Evolutionary conservation across 2,113 vertebrate genomes (phyloP).

Genomic region (Phasianus colchicus): DNA sequence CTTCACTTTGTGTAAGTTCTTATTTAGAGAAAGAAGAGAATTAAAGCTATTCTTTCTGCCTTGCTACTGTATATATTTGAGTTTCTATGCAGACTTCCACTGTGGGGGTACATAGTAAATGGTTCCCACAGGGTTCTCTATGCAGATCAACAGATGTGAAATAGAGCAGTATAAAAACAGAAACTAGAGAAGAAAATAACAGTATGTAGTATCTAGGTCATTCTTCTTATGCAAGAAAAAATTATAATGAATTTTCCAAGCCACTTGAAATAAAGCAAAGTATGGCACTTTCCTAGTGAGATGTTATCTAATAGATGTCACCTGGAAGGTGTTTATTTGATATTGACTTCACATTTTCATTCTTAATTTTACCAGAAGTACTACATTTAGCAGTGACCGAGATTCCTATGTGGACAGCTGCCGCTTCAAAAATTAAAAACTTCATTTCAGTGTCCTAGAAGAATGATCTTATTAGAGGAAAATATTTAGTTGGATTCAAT

Average conservation of each 20-base stretch:
- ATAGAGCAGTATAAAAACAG: neutral
- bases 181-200: slow-evolving; percentile 3
- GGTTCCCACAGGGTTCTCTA: neutral
- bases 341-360: neutral
- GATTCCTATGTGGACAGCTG: neutral
- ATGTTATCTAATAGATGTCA: neutral
- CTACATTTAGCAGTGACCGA: neutral
- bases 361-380: neutral
- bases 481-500: neutral
- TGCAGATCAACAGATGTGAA: slow-evolving; percentile 9
- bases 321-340: neutral
- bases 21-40: neutral
- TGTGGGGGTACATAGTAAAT: neutral
- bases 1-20: slow-evolving; percentile 43
- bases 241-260: neutral
- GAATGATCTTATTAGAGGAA: neutral
- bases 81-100: neutral
- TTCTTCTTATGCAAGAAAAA: neutral
- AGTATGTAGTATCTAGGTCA: neutral
- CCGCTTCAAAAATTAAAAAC: neutral
- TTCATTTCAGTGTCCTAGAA: neutral
- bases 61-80: neutral
- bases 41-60: slow-evolving; percentile 5
- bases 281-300: neutral
- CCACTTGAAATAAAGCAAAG: neutral